phyloP scores from a whole-genome alignment of 2,888 invertebrate species.

The Eilema caniola region DNA sequence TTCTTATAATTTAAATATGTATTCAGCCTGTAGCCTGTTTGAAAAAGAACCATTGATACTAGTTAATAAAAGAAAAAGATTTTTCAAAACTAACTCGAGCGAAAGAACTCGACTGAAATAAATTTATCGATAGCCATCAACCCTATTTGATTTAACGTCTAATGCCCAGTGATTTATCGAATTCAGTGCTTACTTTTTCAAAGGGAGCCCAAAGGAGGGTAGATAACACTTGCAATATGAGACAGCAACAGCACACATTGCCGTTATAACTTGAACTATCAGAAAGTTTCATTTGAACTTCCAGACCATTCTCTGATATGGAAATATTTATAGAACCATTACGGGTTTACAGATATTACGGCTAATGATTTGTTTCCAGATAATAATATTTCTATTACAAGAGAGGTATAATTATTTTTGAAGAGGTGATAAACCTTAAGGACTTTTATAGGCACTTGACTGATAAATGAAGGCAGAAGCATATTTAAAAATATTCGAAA shows the following conservation, averaged over 20 bases:
- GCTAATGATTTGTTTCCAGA: conserved; percentile 48
- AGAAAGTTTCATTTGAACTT: conserved; percentile 51
- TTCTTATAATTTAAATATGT: not conserved
- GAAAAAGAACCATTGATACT: not conserved
- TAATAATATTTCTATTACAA: conserved; percentile 42
- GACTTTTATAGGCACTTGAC: conserved; percentile 30
- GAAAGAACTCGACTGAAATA: not conserved
- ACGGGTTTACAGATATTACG: conserved; percentile 42
- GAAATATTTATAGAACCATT: conserved; percentile 56
- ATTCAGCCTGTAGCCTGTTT: not conserved
- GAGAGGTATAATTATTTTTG: conserved; percentile 45
- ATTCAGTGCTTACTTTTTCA: conserved; percentile 71
- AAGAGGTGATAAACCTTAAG: conserved; percentile 46
- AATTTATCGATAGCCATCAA: conserved; percentile 28
- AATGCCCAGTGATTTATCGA: conserved; percentile 81
- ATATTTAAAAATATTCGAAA: conserved; percentile 25
- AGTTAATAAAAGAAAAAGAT: not conserved
- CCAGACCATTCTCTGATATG: conserved; percentile 42
- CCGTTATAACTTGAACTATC: conserved; percentile 50
- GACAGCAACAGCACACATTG: conserved; percentile 52
- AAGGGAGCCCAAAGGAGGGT: conserved; percentile 61
- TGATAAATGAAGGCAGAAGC: conserved; percentile 22
- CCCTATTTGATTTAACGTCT: conserved; percentile 62
- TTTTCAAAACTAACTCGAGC: not conserved
- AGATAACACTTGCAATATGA: conserved; percentile 59